Conservation (phyloP, 1,140 invertebrate genomes). For the Bombus difficillimus region DNA sequence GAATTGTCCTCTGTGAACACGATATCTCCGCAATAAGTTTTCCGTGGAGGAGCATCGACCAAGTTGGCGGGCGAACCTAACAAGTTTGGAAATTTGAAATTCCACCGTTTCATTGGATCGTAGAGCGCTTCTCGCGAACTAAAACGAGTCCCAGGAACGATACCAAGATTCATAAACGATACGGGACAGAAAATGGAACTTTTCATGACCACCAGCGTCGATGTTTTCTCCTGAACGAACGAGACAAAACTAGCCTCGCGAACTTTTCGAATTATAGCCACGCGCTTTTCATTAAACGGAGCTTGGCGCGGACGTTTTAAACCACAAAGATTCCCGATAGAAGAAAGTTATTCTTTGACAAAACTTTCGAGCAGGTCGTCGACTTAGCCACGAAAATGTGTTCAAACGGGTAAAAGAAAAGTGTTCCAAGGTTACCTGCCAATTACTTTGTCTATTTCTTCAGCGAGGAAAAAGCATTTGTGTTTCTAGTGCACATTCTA, state of each 20-base stretch:
- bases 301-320: neutral
- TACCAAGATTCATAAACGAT: neutral
- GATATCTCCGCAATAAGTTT: conserved; percentile 51
- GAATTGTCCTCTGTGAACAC: conserved; percentile 58
- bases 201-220: neutral
- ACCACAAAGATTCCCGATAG: neutral
- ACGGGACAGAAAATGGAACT: neutral
- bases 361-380: neutral
- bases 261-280: conserved; percentile 5
- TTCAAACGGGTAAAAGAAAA: neutral
- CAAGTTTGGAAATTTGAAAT: conserved; percentile 22
- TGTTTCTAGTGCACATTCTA: no score
- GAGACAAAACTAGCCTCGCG: neutral
- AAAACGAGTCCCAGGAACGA: neutral
- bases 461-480: neutral
- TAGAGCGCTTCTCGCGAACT: no score
- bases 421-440: neutral
- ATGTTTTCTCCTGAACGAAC: neutral
- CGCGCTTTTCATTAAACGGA: neutral
- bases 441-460: neutral
- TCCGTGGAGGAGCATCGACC: conserved; percentile 25
- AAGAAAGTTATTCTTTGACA: neutral
- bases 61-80: conserved; percentile 22
- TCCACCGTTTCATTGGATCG: conserved; percentile 11
- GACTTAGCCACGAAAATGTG: neutral